Evolutionary conservation across 2,888 invertebrate species (phyloP), one percentile per base, ranked within the genome.

Genomic region (Tipula confusa): DNA sequence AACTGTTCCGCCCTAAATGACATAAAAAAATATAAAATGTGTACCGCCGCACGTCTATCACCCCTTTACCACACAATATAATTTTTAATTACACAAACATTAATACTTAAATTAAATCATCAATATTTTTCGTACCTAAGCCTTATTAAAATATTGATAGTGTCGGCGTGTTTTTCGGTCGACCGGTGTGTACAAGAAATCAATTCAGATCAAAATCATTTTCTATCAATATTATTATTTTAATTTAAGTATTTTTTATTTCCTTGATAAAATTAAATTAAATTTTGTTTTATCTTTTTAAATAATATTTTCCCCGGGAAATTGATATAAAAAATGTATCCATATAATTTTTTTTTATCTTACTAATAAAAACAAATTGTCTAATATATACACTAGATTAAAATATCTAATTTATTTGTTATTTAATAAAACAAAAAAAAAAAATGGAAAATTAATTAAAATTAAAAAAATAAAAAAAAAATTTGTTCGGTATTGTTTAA

Each of bases 361-460:
- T 6, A 43, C 43, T 43, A 64, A 64, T 64, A 24, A 64, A 64
- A 64, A 64, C 24, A 64, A 24, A 24, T 64, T 18, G 6, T 43
- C 13, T 43, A 43, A 43, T 43, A 43, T 43, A 43, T 64, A 64
- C 24, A 64, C 64, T 24, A 64, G 64, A 64, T 64, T 64, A 64
- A 24, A 24, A 64, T 64, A 24, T 24, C 64, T 64, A 64, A 64
- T 64, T 64, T 64, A 64, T 64, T 64, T 64, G 64, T 64, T 64
- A 64, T 64, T 64, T 64, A 64, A 24, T 24, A 64, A 64, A 64
- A 48, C 18, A 11, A 48, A 48, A 48, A 64, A n/a, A n/a, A n/a
- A n/a, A n/a, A n/a, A n/a, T n/a, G n/a, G n/a, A n/a, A n/a, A 24
- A 64, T 64, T 64, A 64, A 64, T 64, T 64, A 64, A 64, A 64